These are phyloP conservation scores for Siphamia tubifer DNA, from an alignment of 2,113 vertebrate genomes.

Conservation along the genomic window DNA sequence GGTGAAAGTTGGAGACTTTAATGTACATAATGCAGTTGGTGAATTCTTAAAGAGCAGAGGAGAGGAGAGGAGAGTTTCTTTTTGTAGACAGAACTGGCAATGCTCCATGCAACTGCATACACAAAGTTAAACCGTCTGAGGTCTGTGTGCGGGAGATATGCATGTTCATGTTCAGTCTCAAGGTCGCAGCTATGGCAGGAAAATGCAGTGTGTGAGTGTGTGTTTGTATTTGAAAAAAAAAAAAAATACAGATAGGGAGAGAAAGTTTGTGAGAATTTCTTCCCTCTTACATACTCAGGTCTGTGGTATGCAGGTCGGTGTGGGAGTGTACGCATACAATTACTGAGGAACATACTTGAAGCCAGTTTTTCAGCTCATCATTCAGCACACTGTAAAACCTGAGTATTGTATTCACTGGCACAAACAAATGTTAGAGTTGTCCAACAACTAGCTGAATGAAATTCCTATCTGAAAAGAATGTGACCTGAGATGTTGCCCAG, in stretches of 20 bases:
- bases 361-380: constrained; percentile 54
- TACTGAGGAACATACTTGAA: neutral
- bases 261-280: constrained; percentile 18
- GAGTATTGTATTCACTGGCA: constrained; percentile 6
- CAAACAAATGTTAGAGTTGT: constrained; percentile 7
- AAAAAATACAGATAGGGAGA: constrained; percentile 19
- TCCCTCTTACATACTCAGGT: constrained; percentile 31
- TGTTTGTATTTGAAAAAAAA: constrained; percentile 21
- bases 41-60: neutral
- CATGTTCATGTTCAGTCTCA: constrained; percentile 39
- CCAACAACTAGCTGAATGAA: constrained; percentile 6
- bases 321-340: constrained; percentile 19
- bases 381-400: constrained; percentile 11
- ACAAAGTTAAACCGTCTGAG: constrained; percentile 30
- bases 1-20: no score
- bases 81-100: constrained; percentile 29
- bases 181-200: constrained; percentile 15
- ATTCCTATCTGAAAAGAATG: neutral
- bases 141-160: constrained; percentile 47
- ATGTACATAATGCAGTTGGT: no score
- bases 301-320: constrained; percentile 41
- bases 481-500: neutral
- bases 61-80: neutral
- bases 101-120: constrained; percentile 20
- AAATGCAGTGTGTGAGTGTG: constrained; percentile 1